A percentile compares a stretch with the other conserved stretches of the same genome.
phyloP scores from a whole-genome alignment of 2,797 vertebrate genomes.

The Varecia variegata region DNA sequence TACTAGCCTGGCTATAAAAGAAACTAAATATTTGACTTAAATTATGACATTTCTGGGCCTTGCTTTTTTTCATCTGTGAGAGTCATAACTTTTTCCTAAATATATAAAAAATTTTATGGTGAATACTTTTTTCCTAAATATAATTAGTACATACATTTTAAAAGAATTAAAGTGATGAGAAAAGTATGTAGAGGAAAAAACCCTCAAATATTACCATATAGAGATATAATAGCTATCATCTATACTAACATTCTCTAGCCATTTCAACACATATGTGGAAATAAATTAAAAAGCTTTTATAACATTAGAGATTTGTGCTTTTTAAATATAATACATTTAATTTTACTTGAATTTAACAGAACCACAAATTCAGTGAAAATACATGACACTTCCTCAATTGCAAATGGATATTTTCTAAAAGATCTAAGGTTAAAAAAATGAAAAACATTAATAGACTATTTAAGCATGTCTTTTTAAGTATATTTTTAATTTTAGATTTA shows the following conservation, averaged over 20 bases:
- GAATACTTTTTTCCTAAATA: background rate
- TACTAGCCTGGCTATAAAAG: background rate
- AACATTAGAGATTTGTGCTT: background rate
- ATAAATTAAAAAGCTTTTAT: background rate
- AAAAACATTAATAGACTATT: background rate
- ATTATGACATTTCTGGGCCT: background rate
- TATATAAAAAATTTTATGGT: background rate
- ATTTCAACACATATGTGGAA: background rate
- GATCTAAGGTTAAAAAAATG: background rate
- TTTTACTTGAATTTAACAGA: background rate
- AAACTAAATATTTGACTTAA: background rate
- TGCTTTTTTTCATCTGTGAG: background rate
- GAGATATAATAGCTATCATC: background rate
- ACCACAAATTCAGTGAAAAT: background rate
- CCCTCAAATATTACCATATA: background rate
- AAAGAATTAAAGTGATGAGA: background rate
- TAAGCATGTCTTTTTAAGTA: background rate
- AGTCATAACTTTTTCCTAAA: background rate
- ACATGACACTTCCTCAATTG: background rate
- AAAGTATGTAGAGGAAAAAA: background rate
- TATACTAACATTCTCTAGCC: background rate
- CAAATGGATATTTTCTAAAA: constrained; percentile 25
- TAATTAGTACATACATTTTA: background rate
- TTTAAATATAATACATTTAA: background rate
- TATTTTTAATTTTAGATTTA: constrained; percentile 12